Base-by-base conservation (phyloP, 2,113 vertebrate species). In the Grantiella picta region DNA sequence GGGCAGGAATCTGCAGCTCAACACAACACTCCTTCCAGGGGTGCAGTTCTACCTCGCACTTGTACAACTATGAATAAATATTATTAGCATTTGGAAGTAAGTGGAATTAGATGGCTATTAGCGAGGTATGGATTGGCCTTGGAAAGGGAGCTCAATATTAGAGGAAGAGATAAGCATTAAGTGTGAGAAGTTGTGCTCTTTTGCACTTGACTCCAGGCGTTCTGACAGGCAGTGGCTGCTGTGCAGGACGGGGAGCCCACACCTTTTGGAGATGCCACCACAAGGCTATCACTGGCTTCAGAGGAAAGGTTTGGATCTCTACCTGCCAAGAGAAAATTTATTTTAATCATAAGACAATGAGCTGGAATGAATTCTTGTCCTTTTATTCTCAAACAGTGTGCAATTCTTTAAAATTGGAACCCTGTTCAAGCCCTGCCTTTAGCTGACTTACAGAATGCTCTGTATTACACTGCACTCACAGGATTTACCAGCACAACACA, bases 271-370 rank as follows among this genome's bases (percentile, higher is more conserved):
- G 76, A 2, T 9, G 40, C 35, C 3, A 28, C 9, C 45, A 5
- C 19, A 7, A 21, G 25, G 54, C 8, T 2, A 50, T 2, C 0
- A 0, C n/a, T 47, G 24, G 24, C 52, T 5, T n/a, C 7, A 53
- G 52, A 52, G 25, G 22, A 53, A 54, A 38, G 45, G 2, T 38
- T 4, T 35, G 71, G 33, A 59, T 10, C 38, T 9, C 1, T 4
- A 23, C 33, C 36, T 2, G 0, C 27, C 7, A 21, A 47, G 11
- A 50, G 27, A 11, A 52, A 49, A 50, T 54, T 54, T 83, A 92
- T 73, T 90, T 81, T 24, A 66, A 45, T 47, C 38, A 5, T 13
- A 61, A 72, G 7, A 53, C 49, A 76, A 45, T 11, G 42, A 79
- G 64, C 3, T 16, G 42, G 76, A 80, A 93, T 50, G 19, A 83